A percentile compares a stretch with the other conserved stretches of the same genome.
Evolutionary conservation across 1,140 invertebrate genomes (phyloP).

Genomic region (Adelges cooleyi): DNA sequence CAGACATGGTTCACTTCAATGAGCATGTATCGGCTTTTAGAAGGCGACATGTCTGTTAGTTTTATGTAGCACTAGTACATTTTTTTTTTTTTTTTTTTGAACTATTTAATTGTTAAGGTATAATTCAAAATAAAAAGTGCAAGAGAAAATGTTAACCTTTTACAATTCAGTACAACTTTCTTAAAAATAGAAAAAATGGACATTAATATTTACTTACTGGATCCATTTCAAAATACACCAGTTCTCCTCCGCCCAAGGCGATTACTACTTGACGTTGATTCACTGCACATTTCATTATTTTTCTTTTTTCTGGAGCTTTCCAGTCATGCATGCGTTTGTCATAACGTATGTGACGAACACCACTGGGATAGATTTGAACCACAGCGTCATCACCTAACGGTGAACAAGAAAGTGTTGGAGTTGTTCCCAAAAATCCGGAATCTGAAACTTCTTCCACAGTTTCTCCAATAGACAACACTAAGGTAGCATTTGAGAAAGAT

Average conservation of each 20-base stretch:
- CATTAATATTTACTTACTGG: slow-evolving; percentile 72
- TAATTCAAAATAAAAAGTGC: no score
- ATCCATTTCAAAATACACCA: slow-evolving; percentile 99
- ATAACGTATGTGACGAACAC: slow-evolving; percentile 93
- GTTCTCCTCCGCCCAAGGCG: slow-evolving; percentile 89
- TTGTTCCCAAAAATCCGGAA: slow-evolving; percentile 97
- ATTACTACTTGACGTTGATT: slow-evolving; percentile 98
- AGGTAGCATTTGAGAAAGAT: slow-evolving; percentile 98
- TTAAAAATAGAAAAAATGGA: no score
- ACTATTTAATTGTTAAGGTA: no score
- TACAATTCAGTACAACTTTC: no score
- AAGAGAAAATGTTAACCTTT: no score
- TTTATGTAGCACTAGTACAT: neutral
- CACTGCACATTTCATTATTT: slow-evolving; percentile 94
- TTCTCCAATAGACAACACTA: slow-evolving; percentile 98
- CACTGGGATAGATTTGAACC: slow-evolving; percentile 97
- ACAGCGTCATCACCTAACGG: slow-evolving; percentile 94
- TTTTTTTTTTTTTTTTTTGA: no score
- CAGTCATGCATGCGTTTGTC: slow-evolving; percentile 98
- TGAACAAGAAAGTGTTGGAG: slow-evolving; percentile 92
- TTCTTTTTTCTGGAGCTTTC: slow-evolving; percentile 95
- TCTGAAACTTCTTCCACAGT: slow-evolving; percentile 99
- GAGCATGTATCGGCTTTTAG: slow-evolving; percentile 25
- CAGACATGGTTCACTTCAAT: slow-evolving; percentile 27
- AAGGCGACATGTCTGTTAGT: slow-evolving; percentile 15